Percentiles rank a stretch among this genome's conserved stretches.
These are phyloP conservation scores for Falco punctatus DNA, from an alignment of 2,113 vertebrate genomes.

Conservation along the genomic window DNA sequence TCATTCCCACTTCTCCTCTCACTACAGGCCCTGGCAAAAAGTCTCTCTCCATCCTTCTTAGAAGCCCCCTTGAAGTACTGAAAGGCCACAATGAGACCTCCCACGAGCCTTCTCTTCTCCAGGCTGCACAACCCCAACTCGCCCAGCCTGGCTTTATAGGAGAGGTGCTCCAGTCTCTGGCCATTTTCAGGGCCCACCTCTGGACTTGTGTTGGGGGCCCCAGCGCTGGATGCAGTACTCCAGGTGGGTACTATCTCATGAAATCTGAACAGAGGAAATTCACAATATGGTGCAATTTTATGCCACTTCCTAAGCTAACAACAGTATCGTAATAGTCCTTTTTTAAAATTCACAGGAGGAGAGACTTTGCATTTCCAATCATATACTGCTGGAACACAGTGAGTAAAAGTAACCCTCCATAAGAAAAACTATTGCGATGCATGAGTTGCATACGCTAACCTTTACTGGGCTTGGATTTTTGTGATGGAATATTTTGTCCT, in stretches of 20 bases:
- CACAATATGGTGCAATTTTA: not conserved
- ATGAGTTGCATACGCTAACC: not conserved
- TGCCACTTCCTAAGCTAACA: not conserved
- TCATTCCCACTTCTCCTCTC: not conserved
- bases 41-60: not conserved
- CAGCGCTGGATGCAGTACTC: not conserved
- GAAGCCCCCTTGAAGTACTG: not conserved
- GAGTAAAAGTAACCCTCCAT: not conserved
- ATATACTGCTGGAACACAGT: not conserved
- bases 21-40: not conserved
- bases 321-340: not conserved
- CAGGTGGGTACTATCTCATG: not conserved
- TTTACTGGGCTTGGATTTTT: not conserved
- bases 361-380: not conserved
- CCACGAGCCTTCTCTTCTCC: not conserved
- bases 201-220: too few relatives aligned
- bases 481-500: not conserved
- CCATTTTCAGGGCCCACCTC: too few relatives aligned
- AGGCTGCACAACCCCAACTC: not conserved
- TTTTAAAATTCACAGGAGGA: not conserved
- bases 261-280: not conserved
- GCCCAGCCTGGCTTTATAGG: not conserved
- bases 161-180: not conserved
- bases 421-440: not conserved
- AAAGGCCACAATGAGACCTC: not conserved